phyloP scores from a whole-genome alignment of 2,888 invertebrate genomes.

The Ligdia adustata region DNA sequence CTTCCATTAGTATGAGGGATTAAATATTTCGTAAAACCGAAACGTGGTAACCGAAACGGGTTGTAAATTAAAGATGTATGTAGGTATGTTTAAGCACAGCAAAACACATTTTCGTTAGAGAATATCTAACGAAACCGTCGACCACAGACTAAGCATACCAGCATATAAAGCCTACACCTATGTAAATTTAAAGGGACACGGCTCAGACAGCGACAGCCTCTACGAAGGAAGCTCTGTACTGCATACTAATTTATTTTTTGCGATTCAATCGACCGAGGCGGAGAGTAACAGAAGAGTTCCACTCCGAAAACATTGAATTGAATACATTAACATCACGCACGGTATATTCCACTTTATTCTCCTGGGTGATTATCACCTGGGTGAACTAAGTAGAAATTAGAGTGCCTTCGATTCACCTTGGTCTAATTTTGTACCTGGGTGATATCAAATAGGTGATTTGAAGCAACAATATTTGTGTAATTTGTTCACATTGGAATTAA shows the following conservation, averaged over 20 bases:
- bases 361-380: too few relatives aligned
- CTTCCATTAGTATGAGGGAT: too few relatives aligned
- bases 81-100: constrained; percentile 13
- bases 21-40: too few relatives aligned
- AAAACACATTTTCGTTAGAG: constrained; percentile 40
- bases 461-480: too few relatives aligned
- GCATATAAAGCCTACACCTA: constrained; percentile 42
- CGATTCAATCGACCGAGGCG: constrained; percentile 52
- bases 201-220: constrained; percentile 60
- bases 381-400: too few relatives aligned
- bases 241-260: constrained; percentile 72
- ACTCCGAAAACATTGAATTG: constrained; percentile 31
- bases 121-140: constrained; percentile 37
- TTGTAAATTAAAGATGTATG: constrained; percentile 33
- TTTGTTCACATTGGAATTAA: too few relatives aligned
- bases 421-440: too few relatives aligned
- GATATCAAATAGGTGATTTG: too few relatives aligned
- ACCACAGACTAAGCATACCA: constrained; percentile 32
- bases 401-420: too few relatives aligned
- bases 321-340: constrained; percentile 39
- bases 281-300: constrained; percentile 39
- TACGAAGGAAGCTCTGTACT: constrained; percentile 61
- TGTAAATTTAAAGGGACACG: constrained; percentile 66
- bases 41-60: too few relatives aligned
- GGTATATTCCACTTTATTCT: too few relatives aligned